Conservation (phyloP, 2,113 vertebrate genomes). For the Pollachius pollachius region DNA sequence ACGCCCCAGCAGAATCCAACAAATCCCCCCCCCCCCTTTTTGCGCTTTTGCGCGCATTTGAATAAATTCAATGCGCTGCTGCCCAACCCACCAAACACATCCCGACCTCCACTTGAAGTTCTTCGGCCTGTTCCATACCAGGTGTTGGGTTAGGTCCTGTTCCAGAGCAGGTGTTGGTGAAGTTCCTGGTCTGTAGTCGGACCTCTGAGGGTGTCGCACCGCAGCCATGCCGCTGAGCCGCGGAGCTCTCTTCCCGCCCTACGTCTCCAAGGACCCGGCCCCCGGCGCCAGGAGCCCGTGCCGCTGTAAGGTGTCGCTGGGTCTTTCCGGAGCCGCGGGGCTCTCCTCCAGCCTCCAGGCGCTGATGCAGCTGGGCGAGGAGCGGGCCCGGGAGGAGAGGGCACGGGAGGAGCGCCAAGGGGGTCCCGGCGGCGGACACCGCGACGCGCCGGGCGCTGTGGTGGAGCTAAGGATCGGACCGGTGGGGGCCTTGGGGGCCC, state of each 20-base stretch:
- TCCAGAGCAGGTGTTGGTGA: background rate
- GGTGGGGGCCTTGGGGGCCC: constrained; percentile 5
- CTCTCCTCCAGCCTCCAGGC: constrained; percentile 40
- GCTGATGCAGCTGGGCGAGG: constrained; percentile 40
- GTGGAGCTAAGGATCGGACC: constrained; percentile 57
- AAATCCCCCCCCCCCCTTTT: constrained; percentile 15
- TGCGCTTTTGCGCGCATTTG: constrained; percentile 5
- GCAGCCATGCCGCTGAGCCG: constrained; percentile 54
- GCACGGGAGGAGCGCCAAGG: constrained; percentile 14
- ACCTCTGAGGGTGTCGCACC: background rate
- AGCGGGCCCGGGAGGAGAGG: constrained; percentile 13
- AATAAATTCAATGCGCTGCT: constrained; percentile 54
- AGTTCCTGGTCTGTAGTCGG: background rate
- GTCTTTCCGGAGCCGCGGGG: background rate
- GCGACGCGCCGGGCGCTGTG: constrained; percentile 50
- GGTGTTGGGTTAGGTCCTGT: background rate
- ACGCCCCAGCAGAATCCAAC: constrained; percentile 58
- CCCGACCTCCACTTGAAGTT: background rate
- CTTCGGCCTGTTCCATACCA: background rate
- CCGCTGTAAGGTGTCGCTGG: constrained; percentile 1
- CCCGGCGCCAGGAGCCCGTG: constrained; percentile 1
- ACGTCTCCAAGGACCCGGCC: constrained; percentile 25
- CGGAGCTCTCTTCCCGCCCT: constrained; percentile 43
- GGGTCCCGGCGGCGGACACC: constrained; percentile 32
- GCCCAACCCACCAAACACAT: constrained; percentile 11